Conservation (phyloP, 2,888 invertebrate species). For the Cyclophora albipunctata region DNA sequence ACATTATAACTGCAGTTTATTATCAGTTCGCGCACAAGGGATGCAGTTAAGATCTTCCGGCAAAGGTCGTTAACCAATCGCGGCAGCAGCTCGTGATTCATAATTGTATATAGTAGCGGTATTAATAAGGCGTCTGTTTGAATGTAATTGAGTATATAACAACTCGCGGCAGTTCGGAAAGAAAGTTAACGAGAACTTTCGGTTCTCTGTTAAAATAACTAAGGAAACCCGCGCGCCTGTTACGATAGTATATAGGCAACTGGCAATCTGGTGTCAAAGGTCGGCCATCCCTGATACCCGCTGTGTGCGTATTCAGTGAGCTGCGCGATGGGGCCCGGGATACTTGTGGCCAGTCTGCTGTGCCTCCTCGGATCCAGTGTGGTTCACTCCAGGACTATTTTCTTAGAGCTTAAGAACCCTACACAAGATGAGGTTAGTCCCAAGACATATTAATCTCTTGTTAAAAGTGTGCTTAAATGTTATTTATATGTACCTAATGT, state of each 20-base stretch:
- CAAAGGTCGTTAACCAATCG: conserved; percentile 34
- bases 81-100: conserved; percentile 20
- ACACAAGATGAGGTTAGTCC: conserved; percentile 48
- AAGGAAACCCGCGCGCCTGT: too few species aligned
- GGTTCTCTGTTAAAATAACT: too few species aligned
- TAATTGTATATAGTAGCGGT: conserved; percentile 1
- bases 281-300: conserved; percentile 24
- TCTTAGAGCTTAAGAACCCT: conserved; percentile 40
- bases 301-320: conserved; percentile 29
- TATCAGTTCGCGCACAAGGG: too few species aligned
- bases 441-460: neutral
- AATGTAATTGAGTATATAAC: too few species aligned
- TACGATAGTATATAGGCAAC: too few species aligned
- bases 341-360: conserved; percentile 23
- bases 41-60: conserved; percentile 16
- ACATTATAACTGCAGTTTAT: too few species aligned
- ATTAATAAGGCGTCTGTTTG: too few species aligned
- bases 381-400: conserved; percentile 41
- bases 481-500: too few species aligned
- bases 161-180: too few species aligned
- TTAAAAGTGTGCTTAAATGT: too few species aligned
- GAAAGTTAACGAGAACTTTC: too few species aligned
- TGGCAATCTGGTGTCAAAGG: conserved; percentile 33
- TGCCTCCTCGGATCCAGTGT: conserved; percentile 20
- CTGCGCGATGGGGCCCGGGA: conserved; percentile 28